A percentile compares a stretch with the other conserved stretches of the same genome.
Conservation (phyloP, 2,888 invertebrate genomes). For the Orthosia gothica region DNA sequence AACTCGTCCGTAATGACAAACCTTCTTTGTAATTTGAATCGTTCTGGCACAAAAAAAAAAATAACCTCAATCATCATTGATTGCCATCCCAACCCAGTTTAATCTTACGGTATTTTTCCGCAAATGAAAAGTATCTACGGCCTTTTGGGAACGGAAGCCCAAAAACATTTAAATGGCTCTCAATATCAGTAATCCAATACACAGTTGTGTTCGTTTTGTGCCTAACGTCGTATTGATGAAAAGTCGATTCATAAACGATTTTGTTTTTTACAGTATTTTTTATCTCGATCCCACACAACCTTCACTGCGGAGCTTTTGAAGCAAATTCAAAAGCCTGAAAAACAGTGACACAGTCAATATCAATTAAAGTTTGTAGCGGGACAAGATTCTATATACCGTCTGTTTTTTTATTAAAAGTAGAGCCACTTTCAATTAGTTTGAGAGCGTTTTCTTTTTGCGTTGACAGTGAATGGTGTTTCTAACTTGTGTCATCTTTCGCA, state of each 20-base stretch:
- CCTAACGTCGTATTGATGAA: slow-evolving; percentile 72
- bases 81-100: background rate
- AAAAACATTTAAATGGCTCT: slow-evolving; percentile 66
- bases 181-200: slow-evolving; percentile 67
- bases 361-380: slow-evolving; percentile 15
- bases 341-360: slow-evolving; percentile 8
- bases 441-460: too few species aligned
- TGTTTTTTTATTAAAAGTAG: too few species aligned
- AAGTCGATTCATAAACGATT: slow-evolving; percentile 69
- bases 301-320: slow-evolving; percentile 11
- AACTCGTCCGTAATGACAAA: background rate
- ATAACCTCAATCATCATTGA: slow-evolving; percentile 9
- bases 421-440: too few species aligned
- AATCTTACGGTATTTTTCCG: slow-evolving; percentile 16
- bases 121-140: slow-evolving; percentile 37
- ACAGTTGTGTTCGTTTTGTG: slow-evolving; percentile 63
- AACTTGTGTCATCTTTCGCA: too few species aligned
- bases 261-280: slow-evolving; percentile 48
- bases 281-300: slow-evolving; percentile 27
- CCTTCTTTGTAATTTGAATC: background rate
- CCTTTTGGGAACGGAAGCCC: slow-evolving; percentile 37
- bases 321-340: too few species aligned
- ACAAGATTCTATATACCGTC: too few species aligned
- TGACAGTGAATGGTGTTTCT: too few species aligned
- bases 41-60: background rate